Percentiles rank a stretch among this genome's conserved stretches.
Conservation (phyloP, 2,888 invertebrate genomes). For the Microplitis deprimator region DNA sequence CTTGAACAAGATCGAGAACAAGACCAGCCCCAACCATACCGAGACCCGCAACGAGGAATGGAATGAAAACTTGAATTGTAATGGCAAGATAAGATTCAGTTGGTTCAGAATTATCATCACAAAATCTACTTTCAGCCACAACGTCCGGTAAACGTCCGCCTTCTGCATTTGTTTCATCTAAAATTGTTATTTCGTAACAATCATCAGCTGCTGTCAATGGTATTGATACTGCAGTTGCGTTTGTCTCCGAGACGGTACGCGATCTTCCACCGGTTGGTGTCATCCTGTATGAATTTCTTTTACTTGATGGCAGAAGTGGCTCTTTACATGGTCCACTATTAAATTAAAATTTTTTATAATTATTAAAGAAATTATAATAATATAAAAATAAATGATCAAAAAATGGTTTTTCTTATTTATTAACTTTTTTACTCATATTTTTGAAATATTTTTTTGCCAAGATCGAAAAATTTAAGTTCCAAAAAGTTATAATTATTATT, state of each 20-base stretch:
- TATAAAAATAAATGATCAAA: not conserved
- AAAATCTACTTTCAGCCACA: slow-evolving; percentile 73
- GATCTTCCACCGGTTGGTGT: slow-evolving; percentile 66
- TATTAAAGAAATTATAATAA: slow-evolving; percentile 1
- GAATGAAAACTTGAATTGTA: slow-evolving; percentile 79
- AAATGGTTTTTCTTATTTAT: too few species aligned
- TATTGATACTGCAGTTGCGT: slow-evolving; percentile 52
- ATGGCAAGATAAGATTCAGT: slow-evolving; percentile 76
- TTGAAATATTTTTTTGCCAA: too few species aligned
- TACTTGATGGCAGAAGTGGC: slow-evolving; percentile 59
- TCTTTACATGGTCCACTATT: slow-evolving; percentile 69
- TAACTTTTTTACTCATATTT: too few species aligned
- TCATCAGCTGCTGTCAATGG: slow-evolving; percentile 55
- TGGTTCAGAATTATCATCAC: slow-evolving; percentile 69
- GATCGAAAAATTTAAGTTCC: too few species aligned
- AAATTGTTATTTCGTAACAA: slow-evolving; percentile 61
- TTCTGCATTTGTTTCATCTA: slow-evolving; percentile 64
- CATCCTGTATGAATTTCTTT: slow-evolving; percentile 63
- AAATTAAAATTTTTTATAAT: slow-evolving; percentile 1
- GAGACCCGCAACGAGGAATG: slow-evolving; percentile 83
- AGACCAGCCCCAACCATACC: slow-evolving; percentile 86
- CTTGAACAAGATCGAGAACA: slow-evolving; percentile 82
- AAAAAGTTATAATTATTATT: too few species aligned
- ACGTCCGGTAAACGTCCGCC: slow-evolving; percentile 74
- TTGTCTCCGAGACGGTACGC: slow-evolving; percentile 65